Base-by-base conservation (phyloP, 64 coral and sea anemone genomes). In the Cladopsammia gracilis region DNA sequence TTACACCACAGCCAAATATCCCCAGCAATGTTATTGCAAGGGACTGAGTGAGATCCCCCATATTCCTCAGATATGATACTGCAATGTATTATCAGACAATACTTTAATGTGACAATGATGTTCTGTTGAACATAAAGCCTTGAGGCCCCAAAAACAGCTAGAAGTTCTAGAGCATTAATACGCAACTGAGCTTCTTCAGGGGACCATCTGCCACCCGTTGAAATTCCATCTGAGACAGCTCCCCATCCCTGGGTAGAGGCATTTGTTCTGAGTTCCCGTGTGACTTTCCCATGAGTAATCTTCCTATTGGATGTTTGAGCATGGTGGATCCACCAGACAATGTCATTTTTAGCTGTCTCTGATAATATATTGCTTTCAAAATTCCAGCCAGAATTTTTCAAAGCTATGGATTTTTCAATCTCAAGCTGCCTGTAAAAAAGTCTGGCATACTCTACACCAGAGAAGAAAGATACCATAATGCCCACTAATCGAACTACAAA, bases 391-490 rank as follows among this genome's bases (percentile, higher is more conserved):
- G 62, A 45, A 43, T 43, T 64, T 77, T 76, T 89, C 5, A 89
- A 47, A 70, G 87, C 87, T 15, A 44, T 64, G 20, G 42, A 75
- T 77, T 77, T 89, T 62, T 89, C 87, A 62, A 89, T 75, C 60
- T 89, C 71, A 62, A 89, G 87, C 62, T 89, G 86, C 75, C 72
- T 88, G 43, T 75, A 62, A 74, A 88, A 6, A 88, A n/a, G 44
- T 73, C 67, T 69, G 51, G 70, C 71, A 77, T 75, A 76, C n/a
- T n/a, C 70, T 7, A 72, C 25, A 10, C 70, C 70, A 72, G 70
- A 26, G 70, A n/a, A 44, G 44, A 45, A 72, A 72, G 70, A 72
- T 72, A 72, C 70, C 34, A 72, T 72, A 72, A 72, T 72, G 3
- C 70, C 70, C 11, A 44, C 25, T 72, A 72, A 72, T 20, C 66